Evolutionary conservation across 2,113 vertebrate genomes (phyloP), one percentile per base, ranked within the genome.

Genomic region (Daphoenositta chrysoptera): DNA sequence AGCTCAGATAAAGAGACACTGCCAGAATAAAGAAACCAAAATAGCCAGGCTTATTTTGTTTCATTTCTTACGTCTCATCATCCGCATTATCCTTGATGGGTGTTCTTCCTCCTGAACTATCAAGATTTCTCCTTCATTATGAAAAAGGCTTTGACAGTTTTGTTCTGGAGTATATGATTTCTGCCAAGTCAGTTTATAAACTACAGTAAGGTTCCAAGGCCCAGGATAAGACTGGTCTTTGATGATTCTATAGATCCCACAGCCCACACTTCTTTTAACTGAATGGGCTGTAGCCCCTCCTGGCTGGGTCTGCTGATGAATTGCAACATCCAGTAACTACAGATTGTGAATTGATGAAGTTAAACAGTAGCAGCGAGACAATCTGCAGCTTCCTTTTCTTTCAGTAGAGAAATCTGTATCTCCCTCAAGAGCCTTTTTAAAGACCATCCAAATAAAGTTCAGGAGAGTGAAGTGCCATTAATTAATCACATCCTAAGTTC

Each of bases 381-480:
- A 80, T 63, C 44, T 68, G 28, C 51, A 66, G 30, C 53, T 95
- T 86, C 64, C 50, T 85, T 60, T 88, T 81, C 88, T 93, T 92
- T 90, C 75, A 44, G 39, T 37, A 80, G 45, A 87, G 20, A 69
- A 87, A 91, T 85, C 68, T 80, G 5, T 93, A 45, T 86, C 64
- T 93, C 44, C 35, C 87, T 90, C 79, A 85, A 92, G 64, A 94
- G 75, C 20, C 51, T 87, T 81, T 96, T 93, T 22, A 63, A 96
- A 96, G 44, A 72, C 31, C 23, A 79, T 87, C 39, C 47, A 69
- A 93, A 93, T 88, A 78, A 63, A 90, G 20, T 60, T 81, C 56
- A 39, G 37, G 75, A 83, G 58, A 51, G 47, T 63, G 80, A 90
- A 93, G 71, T 92, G 56, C 39, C 28, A 24, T 94, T 79, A 90